These are phyloP conservation scores for Ochropleura leucogaster DNA, from an alignment of 2,888 invertebrate genomes.

Conservation along the genomic window DNA sequence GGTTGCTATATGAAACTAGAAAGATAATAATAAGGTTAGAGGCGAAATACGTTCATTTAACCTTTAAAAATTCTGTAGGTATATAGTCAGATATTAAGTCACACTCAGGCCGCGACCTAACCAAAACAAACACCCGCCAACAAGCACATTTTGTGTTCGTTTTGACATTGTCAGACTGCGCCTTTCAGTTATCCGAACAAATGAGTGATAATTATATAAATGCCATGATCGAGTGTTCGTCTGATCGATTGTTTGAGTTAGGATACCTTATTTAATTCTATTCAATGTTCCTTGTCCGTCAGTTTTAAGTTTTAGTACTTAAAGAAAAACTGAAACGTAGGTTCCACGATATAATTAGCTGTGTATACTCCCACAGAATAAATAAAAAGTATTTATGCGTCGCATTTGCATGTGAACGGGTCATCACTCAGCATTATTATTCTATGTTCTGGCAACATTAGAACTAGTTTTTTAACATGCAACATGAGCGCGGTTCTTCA, in stretches of 20 bases:
- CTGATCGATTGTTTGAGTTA: background rate
- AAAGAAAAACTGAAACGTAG: background rate
- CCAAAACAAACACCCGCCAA: background rate
- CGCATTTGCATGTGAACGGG: constrained; percentile 9
- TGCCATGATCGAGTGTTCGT: background rate
- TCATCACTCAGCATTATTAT: constrained; percentile 26
- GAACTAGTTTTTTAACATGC: constrained; percentile 1
- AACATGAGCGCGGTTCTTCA: background rate
- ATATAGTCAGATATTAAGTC: background rate
- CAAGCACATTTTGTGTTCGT: background rate
- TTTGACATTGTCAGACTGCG: background rate
- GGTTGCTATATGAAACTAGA: constrained; percentile 94
- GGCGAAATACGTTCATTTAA: no score
- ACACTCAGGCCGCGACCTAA: background rate
- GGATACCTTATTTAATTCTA: background rate
- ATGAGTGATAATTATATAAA: background rate
- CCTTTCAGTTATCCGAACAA: background rate
- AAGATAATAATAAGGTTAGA: constrained; percentile 36
- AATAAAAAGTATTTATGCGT: background rate
- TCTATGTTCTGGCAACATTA: constrained; percentile 9
- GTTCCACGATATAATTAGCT: background rate
- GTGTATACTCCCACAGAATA: constrained; percentile 11
- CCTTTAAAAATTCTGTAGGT: background rate
- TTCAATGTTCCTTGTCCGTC: background rate
- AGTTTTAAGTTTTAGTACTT: background rate